Evolutionary conservation across 2,888 invertebrate genomes (phyloP), one percentile per base, ranked within the genome.

Genomic region (Marronus borbonicus): DNA sequence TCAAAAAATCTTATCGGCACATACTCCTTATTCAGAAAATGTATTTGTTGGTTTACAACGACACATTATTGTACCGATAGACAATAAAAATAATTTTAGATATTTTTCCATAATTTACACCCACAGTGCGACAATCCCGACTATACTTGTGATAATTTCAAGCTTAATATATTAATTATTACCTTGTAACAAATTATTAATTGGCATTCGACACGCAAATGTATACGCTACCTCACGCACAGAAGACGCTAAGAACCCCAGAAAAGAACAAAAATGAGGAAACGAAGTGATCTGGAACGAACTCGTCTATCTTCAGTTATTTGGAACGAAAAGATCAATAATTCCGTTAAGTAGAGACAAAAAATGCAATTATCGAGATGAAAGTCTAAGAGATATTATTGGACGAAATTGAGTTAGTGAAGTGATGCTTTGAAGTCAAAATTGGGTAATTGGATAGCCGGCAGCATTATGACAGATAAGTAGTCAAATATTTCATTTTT

Each of bases 311-410:
- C 44, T 44, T 44, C 12, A 44, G 44, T 44, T 44, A 39, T 65
- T 65, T 14, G 65, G 68, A 24, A 7, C 4, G 50, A 68, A 68
- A 68, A 60, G 60, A 74, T 74, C 62, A 74, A 74, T 74, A 74
- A 49, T 49, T 60, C 24, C 60, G 44, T 39, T 74, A 60, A 74
- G 44, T 44, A 17, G 28, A 24, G 28, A 44, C 5, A 60, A 60
- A 55, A 58, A 58, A 39, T 74, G 72, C 72, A 74, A 74, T 74
- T 74, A 74, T 74, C 49, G 72, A 60, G 60, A 74, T 74, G 72
- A 60, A 74, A 60, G 72, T 74, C 72, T 74, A n/a, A 58, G 28
- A 28, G 68, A 68, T 68, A 68, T 68, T 68, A 68, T 14, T 20
- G 72, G 49, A 74, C 24, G 72, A 60, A 74, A 74, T 74, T 60